A percentile compares a stretch with the other conserved stretches of the same genome.
These are phyloP conservation scores for Eulithis testata DNA, from an alignment of 2,888 invertebrate species.

Conservation along the genomic window DNA sequence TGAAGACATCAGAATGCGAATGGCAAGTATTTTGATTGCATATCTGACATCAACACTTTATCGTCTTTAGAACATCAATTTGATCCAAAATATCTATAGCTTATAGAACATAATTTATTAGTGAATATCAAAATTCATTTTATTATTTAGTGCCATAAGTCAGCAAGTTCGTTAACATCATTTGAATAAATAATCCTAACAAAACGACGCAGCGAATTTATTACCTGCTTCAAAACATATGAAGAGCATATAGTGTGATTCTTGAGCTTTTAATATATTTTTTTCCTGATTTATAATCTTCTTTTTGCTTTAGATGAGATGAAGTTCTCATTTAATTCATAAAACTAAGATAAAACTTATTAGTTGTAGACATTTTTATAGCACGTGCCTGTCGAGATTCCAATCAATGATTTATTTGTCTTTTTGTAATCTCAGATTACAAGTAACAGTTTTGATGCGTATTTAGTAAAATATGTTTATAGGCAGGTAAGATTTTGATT, in stretches of 20 bases:
- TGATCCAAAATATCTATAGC: conserved; percentile 3
- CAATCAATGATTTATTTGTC: conserved; percentile 15
- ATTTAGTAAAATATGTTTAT: not conserved
- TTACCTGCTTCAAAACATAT: conserved; percentile 11
- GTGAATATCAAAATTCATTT: conserved; percentile 2
- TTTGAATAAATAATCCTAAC: conserved; percentile 30
- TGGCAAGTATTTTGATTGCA: conserved; percentile 13
- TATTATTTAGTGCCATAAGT: conserved; percentile 2
- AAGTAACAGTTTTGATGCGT: not conserved
- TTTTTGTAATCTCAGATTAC: conserved; percentile 2
- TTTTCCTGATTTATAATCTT: conserved; percentile 12
- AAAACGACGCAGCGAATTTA: conserved; percentile 28
- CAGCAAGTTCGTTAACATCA: conserved; percentile 17
- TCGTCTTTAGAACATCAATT: conserved; percentile 2
- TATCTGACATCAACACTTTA: conserved; percentile 18
- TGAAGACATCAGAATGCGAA: conserved; percentile 14
- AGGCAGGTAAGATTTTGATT: not conserved
- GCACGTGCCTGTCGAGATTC: conserved; percentile 13
- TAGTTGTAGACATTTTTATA: conserved; percentile 19
- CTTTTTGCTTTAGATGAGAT: conserved; percentile 6
- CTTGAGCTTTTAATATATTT: conserved; percentile 4
- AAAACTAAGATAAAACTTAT: not conserved
- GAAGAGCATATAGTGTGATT: not conserved
- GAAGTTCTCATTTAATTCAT: conserved; percentile 9
- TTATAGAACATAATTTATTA: conserved; percentile 10